phyloP scores from a whole-genome alignment of 2,113 vertebrate genomes.

The Cromileptes altivelis region DNA sequence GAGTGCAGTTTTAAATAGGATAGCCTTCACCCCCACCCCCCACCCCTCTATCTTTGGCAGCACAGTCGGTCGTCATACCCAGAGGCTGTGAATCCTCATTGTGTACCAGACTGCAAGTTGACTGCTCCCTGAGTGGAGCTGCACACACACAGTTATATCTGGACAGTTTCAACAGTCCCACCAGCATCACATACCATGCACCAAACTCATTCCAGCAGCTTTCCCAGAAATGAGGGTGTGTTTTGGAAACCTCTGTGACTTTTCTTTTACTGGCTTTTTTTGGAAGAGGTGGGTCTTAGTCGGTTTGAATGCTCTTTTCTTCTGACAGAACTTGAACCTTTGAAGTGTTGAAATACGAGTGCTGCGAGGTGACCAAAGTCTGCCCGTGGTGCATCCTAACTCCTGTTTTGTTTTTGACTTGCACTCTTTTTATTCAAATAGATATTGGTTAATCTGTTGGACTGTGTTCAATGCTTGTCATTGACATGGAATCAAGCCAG shows the following conservation, averaged over 20 bases:
- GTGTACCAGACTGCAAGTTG: slow-evolving; percentile 66
- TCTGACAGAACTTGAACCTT: slow-evolving; percentile 27
- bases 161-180: slow-evolving; percentile 72
- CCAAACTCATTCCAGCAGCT: slow-evolving; percentile 73
- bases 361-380: slow-evolving; percentile 5
- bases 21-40: slow-evolving; percentile 24
- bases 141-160: slow-evolving; percentile 64
- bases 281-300: slow-evolving; percentile 66
- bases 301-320: slow-evolving; percentile 46
- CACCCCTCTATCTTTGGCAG: slow-evolving; percentile 78
- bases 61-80: slow-evolving; percentile 67
- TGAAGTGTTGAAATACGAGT: slow-evolving; percentile 10
- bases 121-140: slow-evolving; percentile 60
- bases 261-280: slow-evolving; percentile 65
- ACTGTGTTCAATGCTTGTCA: slow-evolving; percentile 28
- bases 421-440: not conserved
- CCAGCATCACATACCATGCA: slow-evolving; percentile 73
- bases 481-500: slow-evolving; percentile 34
- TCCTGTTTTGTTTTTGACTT: not conserved
- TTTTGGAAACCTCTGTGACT: slow-evolving; percentile 64
- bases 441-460: not conserved
- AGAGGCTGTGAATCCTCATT: slow-evolving; percentile 74
- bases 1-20: slow-evolving; percentile 81
- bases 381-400: not conserved
- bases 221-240: slow-evolving; percentile 80